Conservation (phyloP, 2,797 vertebrate species). For the Syndactyla subalaris region DNA sequence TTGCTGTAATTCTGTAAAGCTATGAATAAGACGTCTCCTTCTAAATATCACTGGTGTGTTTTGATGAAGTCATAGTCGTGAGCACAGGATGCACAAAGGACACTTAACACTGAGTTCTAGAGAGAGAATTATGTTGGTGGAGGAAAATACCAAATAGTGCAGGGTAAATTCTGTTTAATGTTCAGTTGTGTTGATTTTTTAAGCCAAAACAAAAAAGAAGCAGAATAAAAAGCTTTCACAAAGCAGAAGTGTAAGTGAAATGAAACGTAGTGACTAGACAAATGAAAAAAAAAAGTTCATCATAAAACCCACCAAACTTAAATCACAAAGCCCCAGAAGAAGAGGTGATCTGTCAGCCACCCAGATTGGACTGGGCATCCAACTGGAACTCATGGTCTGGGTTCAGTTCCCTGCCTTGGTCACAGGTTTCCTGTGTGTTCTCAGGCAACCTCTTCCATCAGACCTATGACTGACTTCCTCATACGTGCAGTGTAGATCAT, state of each 20-base stretch:
- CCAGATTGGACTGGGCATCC: constrained; percentile 3
- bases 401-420: constrained; percentile 27
- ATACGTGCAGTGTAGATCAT: background rate
- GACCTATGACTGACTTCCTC: background rate
- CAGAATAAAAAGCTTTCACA: constrained; percentile 22
- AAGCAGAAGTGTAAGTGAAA: constrained; percentile 67
- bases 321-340: background rate
- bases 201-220: background rate
- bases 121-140: background rate
- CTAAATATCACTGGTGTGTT: background rate
- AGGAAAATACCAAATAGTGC: background rate
- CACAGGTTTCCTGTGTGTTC: constrained; percentile 20
- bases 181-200: background rate
- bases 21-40: background rate
- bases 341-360: background rate
- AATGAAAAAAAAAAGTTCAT: background rate
- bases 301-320: background rate
- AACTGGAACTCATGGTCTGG: constrained; percentile 40
- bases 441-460: background rate
- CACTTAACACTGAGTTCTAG: background rate
- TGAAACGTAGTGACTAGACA: constrained; percentile 58
- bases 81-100: background rate
- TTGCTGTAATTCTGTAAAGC: constrained; percentile 8
- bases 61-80: background rate
- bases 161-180: background rate